Evolutionary conservation across 2,888 invertebrate genomes (phyloP), one percentile per base, ranked within the genome.

Genomic region (Platycheirus albimanus): DNA sequence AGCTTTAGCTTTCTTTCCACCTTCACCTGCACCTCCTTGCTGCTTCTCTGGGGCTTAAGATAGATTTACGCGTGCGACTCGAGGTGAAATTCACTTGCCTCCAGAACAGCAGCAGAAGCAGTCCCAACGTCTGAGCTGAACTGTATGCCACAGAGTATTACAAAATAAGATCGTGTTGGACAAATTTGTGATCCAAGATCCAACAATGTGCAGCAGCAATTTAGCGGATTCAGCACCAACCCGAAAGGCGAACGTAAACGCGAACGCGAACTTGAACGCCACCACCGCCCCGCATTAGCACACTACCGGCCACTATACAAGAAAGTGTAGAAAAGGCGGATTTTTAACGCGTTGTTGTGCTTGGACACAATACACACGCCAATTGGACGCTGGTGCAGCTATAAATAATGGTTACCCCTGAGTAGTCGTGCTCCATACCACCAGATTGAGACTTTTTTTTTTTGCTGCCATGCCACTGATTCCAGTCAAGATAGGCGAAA

Each of bases 131-230:
- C 72, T 67, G 43, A 28, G 71, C 47, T n/a, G 30, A 41, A 64
- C 28, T 36, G 36, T 54, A 33, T 54, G 36, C 54, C 28, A 38
- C 17, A 47, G 47, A 56, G 43, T 61, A 47, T 69, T 76, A 77
- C 72, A 71, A 76, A 72, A 77, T 72, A 83, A 77, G 83, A 83
- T 83, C 83, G 83, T 83, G 83, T 83, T 71, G 72, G 72, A 83
- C 83, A 83, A 83, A 83, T 83, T 83, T 77, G 77, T 58, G 77
- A 70, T 76, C 81, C 64, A 15, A 71, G 76, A 71, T 67, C 15
- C 56, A 56, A 58, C 58, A 58, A 56, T 81, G 58, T 70, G 30
- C 69, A 45, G 63, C 67, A 54, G 47, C 51, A 56, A 41, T 51
- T 43, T 11, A 24, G 49, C 56, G n/a, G 47, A 24, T 47, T 47